Percentiles rank a stretch among this genome's conserved stretches.
These are phyloP conservation scores for Antrozous pallidus DNA, from an alignment of 2,797 vertebrate species.

Conservation along the genomic window DNA sequence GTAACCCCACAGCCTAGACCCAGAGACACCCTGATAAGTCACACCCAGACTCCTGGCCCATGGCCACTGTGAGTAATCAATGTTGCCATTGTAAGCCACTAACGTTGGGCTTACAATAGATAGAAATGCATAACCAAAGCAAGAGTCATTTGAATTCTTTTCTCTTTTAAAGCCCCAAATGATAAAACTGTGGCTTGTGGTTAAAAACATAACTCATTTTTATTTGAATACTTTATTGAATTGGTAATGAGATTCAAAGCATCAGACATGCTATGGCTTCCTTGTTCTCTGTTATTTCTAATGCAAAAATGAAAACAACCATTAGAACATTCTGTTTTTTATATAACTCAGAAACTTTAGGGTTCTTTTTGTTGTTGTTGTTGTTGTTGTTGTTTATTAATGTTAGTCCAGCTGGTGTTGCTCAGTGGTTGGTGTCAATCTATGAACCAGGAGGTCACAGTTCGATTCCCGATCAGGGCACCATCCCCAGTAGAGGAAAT, in stretches of 20 bases:
- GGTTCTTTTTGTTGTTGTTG: neutral
- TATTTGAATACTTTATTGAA: neutral
- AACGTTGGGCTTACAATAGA: neutral
- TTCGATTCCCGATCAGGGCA: no score
- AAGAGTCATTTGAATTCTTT: neutral
- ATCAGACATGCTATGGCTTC: neutral
- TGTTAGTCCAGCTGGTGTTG: neutral
- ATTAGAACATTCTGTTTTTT: neutral
- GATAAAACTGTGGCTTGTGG: neutral
- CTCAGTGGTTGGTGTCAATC: no score
- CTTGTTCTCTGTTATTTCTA: neutral
- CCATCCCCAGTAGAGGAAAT: no score
- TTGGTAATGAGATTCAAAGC: conserved; percentile 3
- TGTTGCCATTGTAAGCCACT: neutral
- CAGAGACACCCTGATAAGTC: neutral
- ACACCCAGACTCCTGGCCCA: neutral
- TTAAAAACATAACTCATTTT: neutral
- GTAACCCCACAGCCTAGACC: neutral
- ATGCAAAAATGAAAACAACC: neutral
- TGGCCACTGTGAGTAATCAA: neutral
- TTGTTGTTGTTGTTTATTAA: neutral
- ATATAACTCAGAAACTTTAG: neutral
- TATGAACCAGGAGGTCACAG: no score
- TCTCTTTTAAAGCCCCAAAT: neutral
- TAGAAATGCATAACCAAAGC: neutral